Evolutionary conservation across 2,113 vertebrate species (phyloP), one percentile per base, ranked within the genome.

Genomic region (Uria aalge): DNA sequence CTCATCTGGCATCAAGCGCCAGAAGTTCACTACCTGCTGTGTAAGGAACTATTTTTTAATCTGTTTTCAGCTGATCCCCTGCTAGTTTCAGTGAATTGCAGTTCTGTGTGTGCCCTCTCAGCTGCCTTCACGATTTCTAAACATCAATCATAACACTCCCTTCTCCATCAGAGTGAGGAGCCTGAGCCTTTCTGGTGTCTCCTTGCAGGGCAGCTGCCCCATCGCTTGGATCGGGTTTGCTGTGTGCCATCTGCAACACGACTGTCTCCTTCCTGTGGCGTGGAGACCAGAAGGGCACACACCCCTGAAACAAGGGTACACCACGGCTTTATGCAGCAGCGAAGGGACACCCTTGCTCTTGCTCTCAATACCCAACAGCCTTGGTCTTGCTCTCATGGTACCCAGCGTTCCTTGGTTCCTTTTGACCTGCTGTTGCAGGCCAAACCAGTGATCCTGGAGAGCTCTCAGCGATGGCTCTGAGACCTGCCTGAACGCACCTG

Each of bases 391-490:
- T 53, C 24, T 85, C 15, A 1, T 41, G 19, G 26, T 26, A 41
- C 40, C 9, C 30, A 6, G 30, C 15, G 19, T 53, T 66, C 47
- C 41, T 67, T 43, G 48, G 20, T 40, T 40, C 40, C 11, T 40
- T 88, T 88, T 64, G 62, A 45, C 79, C 79, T 76, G 57, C 71
- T 83, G 34, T 68, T 76, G 59, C n/a, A 27, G 75, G 57, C 66
- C 43, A 72, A 3, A 9, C 12, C 47, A 56, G 40, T 64, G 57
- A n/a, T 64, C 23, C 67, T 79, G 75, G 67, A 48, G 83, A 88
- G 38, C 53, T 80, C 18, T 55, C 38, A n/a, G 24, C 0, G 0
- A 20, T 38, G 32, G 32, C 38, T 92, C 53, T 1, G 1, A 60
- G 59, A 69, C 60, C 30, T 80, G 40, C 48, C 45, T 43, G 36